Percentiles rank a stretch among this genome's conserved stretches.
phyloP scores from a whole-genome alignment of 2,888 invertebrate genomes.

The Ceriagrion tenellum region DNA sequence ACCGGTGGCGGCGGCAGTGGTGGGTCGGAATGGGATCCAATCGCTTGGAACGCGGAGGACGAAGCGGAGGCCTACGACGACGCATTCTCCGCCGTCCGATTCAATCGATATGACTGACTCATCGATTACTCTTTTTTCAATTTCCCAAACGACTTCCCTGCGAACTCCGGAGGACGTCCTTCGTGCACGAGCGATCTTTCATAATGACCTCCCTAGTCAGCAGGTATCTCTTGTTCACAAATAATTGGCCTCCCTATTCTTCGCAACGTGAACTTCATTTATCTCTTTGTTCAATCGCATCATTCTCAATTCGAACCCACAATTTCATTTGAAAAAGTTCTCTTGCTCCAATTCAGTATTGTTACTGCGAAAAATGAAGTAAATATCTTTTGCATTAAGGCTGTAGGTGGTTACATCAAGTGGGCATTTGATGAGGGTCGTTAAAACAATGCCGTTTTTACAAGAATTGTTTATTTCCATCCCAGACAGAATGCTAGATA shows the following conservation, averaged over 20 bases:
- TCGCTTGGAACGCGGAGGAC: not conserved
- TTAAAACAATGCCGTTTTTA: too few relatives aligned
- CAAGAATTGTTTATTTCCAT: too few relatives aligned
- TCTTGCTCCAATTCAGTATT: too few relatives aligned
- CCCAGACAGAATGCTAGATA: too few relatives aligned
- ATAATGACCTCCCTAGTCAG: not conserved
- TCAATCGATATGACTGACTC: conserved; percentile 23
- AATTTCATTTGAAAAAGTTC: too few relatives aligned
- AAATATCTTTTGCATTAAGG: too few relatives aligned
- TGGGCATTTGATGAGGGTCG: too few relatives aligned
- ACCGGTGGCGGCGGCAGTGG: not conserved
- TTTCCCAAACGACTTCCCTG: not conserved
- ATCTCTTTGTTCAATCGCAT: too few relatives aligned
- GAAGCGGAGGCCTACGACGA: not conserved
- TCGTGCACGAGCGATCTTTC: not conserved
- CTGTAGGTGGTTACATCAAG: too few relatives aligned
- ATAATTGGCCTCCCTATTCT: not conserved
- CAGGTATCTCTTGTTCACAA: not conserved
- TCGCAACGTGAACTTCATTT: too few relatives aligned
- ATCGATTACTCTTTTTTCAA: conserved; percentile 3
- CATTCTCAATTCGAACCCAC: too few relatives aligned
- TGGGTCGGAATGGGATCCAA: conserved; percentile 7
- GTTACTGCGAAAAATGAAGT: too few relatives aligned
- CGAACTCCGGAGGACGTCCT: not conserved
- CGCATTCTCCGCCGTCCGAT: not conserved